Base-by-base conservation (phyloP, 1,140 invertebrate genomes). In the Episyrphus balteatus region DNA sequence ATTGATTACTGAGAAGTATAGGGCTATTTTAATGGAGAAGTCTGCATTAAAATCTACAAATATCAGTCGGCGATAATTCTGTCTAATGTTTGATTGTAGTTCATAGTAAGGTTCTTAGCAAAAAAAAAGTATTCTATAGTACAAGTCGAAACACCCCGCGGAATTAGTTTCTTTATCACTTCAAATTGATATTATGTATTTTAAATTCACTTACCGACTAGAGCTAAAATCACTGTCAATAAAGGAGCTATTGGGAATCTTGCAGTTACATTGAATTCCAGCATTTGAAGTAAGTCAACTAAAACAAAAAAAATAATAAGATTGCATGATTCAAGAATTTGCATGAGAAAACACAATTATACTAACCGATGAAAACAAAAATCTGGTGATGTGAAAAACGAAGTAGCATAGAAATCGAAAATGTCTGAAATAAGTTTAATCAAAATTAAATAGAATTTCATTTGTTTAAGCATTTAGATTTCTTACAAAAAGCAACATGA, bases 301-400 rank as follows among this genome's bases (percentile, higher is more conserved):
- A 78, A 53, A 56, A 65, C 56, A 51, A 56, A 38, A 36, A 21
- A 44, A 26, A 26, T 5, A 3, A 26, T 8, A 26, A 26, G 8
- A 26, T 8, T 5, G 8, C 46, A 48, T 26, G 39, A 43, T 36
- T 50, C 26, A 36, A 44, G 3, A 37, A 37, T 5, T 14, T 17
- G 11, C 13, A 14, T 37, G 13, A n/a, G 3, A 36, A 49, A 50
- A 50, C 51, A 55, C 46, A 49, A 41, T 10, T 41, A 18, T n/a
- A 78, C 83, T 88, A 75, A 95, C 92, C 89, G 55, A 97, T 96
- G 61, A 97, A 98, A 21, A 98, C 79, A 69, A 98, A 98, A 58
- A 99, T 98, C 73, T 98, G 96, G 70, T 98, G 94, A 75, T 99
- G 95, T 3, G 95, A 98, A 71, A 98, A 99, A 38, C 96, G 81